Evolutionary conservation across 2,113 vertebrate genomes (phyloP), one percentile per base, ranked within the genome.

Genomic region (Gymnorhina tibicen): DNA sequence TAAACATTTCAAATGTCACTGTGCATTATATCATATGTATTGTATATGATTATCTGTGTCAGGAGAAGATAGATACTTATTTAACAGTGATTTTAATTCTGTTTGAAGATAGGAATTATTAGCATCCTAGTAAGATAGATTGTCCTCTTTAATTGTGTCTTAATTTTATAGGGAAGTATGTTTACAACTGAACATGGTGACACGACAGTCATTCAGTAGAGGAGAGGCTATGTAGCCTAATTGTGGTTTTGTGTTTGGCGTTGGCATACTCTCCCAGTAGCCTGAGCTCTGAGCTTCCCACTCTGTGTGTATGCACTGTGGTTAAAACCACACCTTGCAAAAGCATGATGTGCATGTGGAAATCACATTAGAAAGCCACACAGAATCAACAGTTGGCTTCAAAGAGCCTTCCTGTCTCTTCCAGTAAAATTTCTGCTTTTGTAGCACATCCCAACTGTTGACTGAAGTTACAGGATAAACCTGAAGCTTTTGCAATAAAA

Each of bases 271-370:
- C 20, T 87, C 28, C 49, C 32, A 47, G 56, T 79, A 59, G 49
- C 37, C 82, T 60, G 62, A 79, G 73, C n/a, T 86, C 27, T 49
- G 60, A 69, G 46, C 77, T 90, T 74, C 60, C 72, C 23, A 20
- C 50, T 72, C 21, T 59, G 23, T 56, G 26, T 67, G 21, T 53
- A 27, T 56, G 64, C 41, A 33, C 32, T 87, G 69, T 64, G 64
- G 92, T 92, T 83, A 80, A 94, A 96, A 49, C 85, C 56, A 70
- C 91, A 64, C 83, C 82, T 94, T 92, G 62, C 73, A 82, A 58
- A 84, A 93, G 73, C 69, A 92, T 41, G 66, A 22, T 68, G 12
- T 30, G 4, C n/a, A 2, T 62, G 69, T 93, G 83, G 69, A 91
- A 92, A 66, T 93, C 56, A 52, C 44, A 23, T 92, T 75, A 72